Evolutionary conservation across 2,113 vertebrate genomes (phyloP), one percentile per base, ranked within the genome.

Genomic region (Aleadryas rufinucha): DNA sequence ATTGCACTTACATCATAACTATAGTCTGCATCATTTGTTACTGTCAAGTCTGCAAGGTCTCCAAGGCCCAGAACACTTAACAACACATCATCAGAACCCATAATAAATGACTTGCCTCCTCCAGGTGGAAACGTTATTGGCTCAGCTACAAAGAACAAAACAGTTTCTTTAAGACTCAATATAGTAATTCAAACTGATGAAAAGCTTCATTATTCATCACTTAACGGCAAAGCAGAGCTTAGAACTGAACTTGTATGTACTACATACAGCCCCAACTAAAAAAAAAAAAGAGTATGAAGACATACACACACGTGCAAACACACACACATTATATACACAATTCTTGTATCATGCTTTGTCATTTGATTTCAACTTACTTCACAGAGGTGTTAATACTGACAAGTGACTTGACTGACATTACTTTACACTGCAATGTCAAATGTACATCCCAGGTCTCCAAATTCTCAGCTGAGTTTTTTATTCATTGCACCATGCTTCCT

Each of bases 21-120:
- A 98, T 99, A 99, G 97, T 99, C 99, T 84, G 99, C 98, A 97
- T 99, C 99, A 98, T 99, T 99, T 97, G 99, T 98, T 97, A 99
- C 99, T 56, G 99, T 99, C 98, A 99, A 99, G 98, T 99, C 99
- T 90, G 99, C 99, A 94, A 99, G 98, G 98, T 99, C 99, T 91
- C 99, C 99, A 97, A 99, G 97, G 95, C 99, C 99, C 97, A 99
- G 98, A 93, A 99, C 99, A 97, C 99, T 99, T 98, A 99, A 99
- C 97, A 99, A 95, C 92, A 99, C 99, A 95, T 99, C 99, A 96
- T 99, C 99, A 59, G 99, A 98, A 94, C 99, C 99, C 98, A 99
- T 98, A 97, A 99, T 99, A 98, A 99, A 99, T 97, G 99, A 99
- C 97, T 99, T 99, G 93, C 99, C 99, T 94, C 99, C 98, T 82